phyloP scores from a whole-genome alignment of 2,113 vertebrate species.

The Pongo pygmaeus region DNA sequence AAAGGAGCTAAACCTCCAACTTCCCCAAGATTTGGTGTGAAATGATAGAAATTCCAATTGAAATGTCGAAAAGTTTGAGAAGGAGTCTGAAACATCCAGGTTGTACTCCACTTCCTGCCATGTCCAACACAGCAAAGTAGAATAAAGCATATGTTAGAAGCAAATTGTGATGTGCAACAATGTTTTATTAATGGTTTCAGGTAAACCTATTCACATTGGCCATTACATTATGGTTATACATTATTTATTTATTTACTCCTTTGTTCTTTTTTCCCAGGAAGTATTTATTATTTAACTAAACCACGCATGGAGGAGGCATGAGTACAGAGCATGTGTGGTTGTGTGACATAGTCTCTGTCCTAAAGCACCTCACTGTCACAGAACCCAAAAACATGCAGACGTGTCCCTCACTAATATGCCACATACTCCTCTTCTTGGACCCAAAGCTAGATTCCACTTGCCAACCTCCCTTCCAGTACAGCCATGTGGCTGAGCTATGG shows the following conservation, averaged over 20 bases:
- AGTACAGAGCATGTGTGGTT: fast-evolving
- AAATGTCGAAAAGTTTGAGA: background rate
- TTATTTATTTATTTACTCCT: no score
- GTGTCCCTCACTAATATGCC: fast-evolving
- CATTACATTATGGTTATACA: no score
- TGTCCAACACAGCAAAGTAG: fast-evolving
- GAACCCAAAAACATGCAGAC: fast-evolving
- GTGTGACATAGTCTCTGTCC: no score
- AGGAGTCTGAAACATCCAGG: fast-evolving
- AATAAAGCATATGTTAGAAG: fast-evolving
- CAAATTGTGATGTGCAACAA: no score
- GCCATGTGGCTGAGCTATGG: fast-evolving
- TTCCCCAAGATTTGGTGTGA: background rate
- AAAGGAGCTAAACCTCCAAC: fast-evolving
- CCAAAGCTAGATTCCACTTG: no score
- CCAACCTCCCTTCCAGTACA: fast-evolving
- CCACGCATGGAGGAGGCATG: background rate
- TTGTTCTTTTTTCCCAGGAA: fast-evolving
- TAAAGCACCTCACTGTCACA: fast-evolving
- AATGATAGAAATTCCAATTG: fast-evolving
- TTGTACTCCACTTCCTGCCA: fast-evolving
- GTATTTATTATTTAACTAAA: background rate
- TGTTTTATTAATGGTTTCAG: background rate
- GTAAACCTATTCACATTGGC: background rate
- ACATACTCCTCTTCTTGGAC: fast-evolving